phyloP scores from a whole-genome alignment of 2,888 invertebrate species.

The Drosophila cyrtoloma region DNA sequence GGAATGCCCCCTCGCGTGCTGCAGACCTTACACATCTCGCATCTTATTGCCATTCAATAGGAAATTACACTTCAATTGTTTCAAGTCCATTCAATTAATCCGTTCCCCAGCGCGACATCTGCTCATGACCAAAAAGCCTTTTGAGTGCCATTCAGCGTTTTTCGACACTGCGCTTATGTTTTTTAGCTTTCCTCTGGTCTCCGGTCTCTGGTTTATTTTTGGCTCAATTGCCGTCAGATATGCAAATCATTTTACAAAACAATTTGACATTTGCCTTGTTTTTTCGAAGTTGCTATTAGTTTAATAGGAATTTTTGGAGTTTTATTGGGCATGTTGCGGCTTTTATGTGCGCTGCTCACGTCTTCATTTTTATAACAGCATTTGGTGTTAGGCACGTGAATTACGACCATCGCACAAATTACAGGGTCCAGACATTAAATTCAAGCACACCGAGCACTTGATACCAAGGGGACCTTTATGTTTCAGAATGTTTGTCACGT shows the following conservation, averaged over 20 bases:
- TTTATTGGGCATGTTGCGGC: conserved; percentile 30
- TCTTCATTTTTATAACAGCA: conserved; percentile 48
- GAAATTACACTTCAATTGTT: conserved; percentile 69
- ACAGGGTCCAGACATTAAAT: conserved; percentile 14
- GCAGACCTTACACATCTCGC: conserved; percentile 6
- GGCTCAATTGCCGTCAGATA: conserved; percentile 16
- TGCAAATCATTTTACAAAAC: conserved; percentile 10
- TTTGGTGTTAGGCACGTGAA: conserved; percentile 59
- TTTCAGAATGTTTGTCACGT: conserved; percentile 34
- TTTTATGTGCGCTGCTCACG: conserved; percentile 59
- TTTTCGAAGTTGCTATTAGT: conserved; percentile 45
- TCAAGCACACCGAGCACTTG: conserved; percentile 30
- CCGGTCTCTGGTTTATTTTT: conserved; percentile 28
- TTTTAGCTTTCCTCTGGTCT: conserved; percentile 17
- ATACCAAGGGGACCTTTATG: conserved; percentile 45
- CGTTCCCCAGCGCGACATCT: conserved; percentile 35
- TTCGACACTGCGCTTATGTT: conserved; percentile 31
- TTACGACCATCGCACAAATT: conserved; percentile 57
- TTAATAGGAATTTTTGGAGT: conserved; percentile 31
- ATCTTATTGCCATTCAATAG: conserved; percentile 27
- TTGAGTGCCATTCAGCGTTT: conserved; percentile 51
- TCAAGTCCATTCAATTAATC: conserved; percentile 72
- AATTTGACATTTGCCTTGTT: conserved; percentile 1
- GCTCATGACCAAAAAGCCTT: conserved; percentile 23
- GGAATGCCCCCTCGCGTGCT: conserved; percentile 48